Evolutionary conservation across 2,797 vertebrate species (phyloP).

Genomic region (Pteropus rufus): DNA sequence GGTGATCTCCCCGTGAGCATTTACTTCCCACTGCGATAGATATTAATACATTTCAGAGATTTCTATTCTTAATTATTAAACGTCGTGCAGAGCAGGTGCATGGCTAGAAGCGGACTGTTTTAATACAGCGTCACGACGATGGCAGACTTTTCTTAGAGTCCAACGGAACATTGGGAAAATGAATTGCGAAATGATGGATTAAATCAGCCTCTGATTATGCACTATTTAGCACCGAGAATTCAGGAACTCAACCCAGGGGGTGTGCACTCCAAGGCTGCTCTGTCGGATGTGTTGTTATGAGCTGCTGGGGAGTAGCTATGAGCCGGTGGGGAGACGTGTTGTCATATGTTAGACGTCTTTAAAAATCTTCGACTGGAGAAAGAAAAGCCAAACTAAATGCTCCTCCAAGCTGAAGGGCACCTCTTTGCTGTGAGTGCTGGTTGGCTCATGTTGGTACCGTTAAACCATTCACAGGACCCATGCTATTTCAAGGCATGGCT

Average conservation of each 20-base stretch:
- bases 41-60: neutral
- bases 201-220: constrained; percentile 5
- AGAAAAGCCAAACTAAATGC: constrained; percentile 9
- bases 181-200: neutral
- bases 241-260: neutral
- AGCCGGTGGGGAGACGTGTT: neutral
- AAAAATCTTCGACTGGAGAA: constrained; percentile 19
- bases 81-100: neutral
- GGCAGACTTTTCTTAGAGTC: neutral
- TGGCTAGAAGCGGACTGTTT: neutral
- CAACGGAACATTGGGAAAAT: neutral
- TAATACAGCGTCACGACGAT: neutral
- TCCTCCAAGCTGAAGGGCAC: constrained; percentile 50
- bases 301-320: neutral
- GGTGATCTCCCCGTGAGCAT: neutral
- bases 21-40: constrained; percentile 29
- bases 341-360: neutral
- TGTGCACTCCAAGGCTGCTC: neutral
- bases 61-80: constrained; percentile 10
- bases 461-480: constrained; percentile 49
- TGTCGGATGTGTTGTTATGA: neutral
- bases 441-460: constrained; percentile 42
- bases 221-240: neutral
- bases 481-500: constrained; percentile 32
- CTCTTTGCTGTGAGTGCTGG: constrained; percentile 31